Evolutionary conservation across 1,140 invertebrate species (phyloP), one percentile per base, ranked within the genome.

Genomic region (Scaptomyza hsui): DNA sequence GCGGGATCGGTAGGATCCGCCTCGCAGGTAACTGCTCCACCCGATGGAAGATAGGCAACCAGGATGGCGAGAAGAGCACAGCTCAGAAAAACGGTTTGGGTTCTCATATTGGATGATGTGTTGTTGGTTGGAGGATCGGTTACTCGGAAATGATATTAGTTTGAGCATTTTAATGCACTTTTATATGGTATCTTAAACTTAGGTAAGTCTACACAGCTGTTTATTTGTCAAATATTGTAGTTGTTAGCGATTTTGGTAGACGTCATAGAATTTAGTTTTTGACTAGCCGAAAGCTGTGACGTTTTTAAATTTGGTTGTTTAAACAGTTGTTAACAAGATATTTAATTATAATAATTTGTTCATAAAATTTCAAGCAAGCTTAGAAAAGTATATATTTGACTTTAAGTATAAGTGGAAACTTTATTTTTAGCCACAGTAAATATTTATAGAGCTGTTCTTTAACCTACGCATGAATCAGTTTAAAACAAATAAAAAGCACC

Each of bases 261-360:
- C 35, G 47, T 51, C 47, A 51, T 12, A 42, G 9, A 41, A 37
- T 41, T 7, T 16, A 15, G 19, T 2, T 15, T 29, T 49, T 49
- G 24, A 19, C 10, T n/a, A 13, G 15, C 7, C 10, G 13, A 32
- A 32, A 49, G 26, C 15, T 32, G 15, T 29, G n/a, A n/a, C 12
- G 26, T 29, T 29, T 24, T 24, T 10, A 2, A n/a, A 13, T 24
- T 35, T 48, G 1, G 1, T 32, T 61, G 9, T 61, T 62, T 62
- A 24, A 32, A 19, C 60, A 62, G 60, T 51, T 52, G 60, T 15
- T 1, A 13, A 3, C 21, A 47, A 26, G 16, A 7, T 5, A 6
- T 29, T 29, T 24, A 5, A 29, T 29, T 29, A 7, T 9, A 29
- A 29, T 9, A n/a, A n/a, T n/a, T n/a, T n/a, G n/a, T n/a, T n/a